Evolutionary conservation across 2,797 vertebrate genomes (phyloP), one percentile per base, ranked within the genome.

Genomic region (Thunnus albacares): DNA sequence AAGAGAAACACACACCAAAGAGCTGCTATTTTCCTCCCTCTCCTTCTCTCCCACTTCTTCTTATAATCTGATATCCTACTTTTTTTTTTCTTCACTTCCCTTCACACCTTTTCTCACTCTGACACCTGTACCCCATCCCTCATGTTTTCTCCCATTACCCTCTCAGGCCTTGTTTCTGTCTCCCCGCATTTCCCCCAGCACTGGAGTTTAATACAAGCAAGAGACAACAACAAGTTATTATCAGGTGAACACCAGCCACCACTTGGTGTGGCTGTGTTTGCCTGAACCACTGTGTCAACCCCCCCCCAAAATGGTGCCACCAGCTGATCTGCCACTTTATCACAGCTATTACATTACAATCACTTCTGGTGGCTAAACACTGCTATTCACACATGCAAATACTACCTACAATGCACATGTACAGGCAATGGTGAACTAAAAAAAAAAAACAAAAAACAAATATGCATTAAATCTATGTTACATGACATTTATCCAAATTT

Each of bases 301-400:
- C 56, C 13, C 52, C 26, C 35, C 2, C 94, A 95, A 95, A 95
- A 95, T 96, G 51, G 18, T 57, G 47, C 67, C 26, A 55, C 51
- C 11, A 95, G 94, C 92, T 96, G 95, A 95, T 96, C 94, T 94
- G 94, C 96, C 95, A 95, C 95, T 96, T 96, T 96, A 96, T 96
- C 96, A 96, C 87, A 83, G 85, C 95, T 93, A 95, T 95, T 97
- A 96, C 95, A 96, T 96, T 96, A 96, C 94, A 94, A 26, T 71
- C 61, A 33, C 22, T 24, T 55, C 22, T 58, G 49, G 35, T 61
- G 41, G 47, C 28, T 72, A 55, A 65, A 52, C 33, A 47, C 7
- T 28, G 58, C 13, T 22, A 62, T 28, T 49, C 58, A 59, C 17
- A 14, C 26, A 30, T 18, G 22, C 43, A 79, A 73, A 95, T 95